Conservation (phyloP, 2,113 vertebrate genomes). For the Cyrtonyx montezumae region DNA sequence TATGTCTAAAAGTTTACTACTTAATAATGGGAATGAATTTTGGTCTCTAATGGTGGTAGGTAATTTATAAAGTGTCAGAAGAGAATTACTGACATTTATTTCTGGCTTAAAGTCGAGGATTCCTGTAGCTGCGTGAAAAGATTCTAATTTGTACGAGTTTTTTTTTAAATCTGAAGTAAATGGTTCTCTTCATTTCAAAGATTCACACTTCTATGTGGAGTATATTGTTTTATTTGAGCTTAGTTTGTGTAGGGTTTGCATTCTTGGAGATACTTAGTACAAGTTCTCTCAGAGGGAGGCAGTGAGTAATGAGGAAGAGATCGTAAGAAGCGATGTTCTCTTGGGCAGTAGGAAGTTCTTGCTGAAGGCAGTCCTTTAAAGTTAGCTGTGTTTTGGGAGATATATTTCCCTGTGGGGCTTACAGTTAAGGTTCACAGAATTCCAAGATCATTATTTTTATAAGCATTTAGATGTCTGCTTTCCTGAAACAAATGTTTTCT, state of each 20-base stretch:
- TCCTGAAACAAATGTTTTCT: neutral
- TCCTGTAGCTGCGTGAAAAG: neutral
- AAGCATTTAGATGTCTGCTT: neutral
- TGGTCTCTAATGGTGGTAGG: neutral
- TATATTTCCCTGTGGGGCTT: neutral
- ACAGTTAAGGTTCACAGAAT: neutral
- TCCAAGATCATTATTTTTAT: neutral
- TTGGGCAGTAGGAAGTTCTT: neutral
- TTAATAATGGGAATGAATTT: neutral
- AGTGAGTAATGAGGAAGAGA: neutral
- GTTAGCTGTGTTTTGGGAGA: neutral
- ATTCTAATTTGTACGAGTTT: neutral
- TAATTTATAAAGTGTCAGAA: neutral
- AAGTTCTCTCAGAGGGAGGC: neutral
- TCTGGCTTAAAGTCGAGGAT: neutral
- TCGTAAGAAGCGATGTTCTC: neutral
- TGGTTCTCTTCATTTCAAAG: neutral
- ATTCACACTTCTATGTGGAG: neutral
- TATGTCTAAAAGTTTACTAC: neutral
- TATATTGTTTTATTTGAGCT: neutral
- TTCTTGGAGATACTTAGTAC: neutral
- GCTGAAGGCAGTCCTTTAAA: neutral
- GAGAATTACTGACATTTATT: neutral
- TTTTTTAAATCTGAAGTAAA: neutral
- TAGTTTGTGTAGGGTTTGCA: neutral